Evolutionary conservation across 2,888 invertebrate genomes (phyloP), one percentile per base, ranked within the genome.

Genomic region (Leucophenga maculata): DNA sequence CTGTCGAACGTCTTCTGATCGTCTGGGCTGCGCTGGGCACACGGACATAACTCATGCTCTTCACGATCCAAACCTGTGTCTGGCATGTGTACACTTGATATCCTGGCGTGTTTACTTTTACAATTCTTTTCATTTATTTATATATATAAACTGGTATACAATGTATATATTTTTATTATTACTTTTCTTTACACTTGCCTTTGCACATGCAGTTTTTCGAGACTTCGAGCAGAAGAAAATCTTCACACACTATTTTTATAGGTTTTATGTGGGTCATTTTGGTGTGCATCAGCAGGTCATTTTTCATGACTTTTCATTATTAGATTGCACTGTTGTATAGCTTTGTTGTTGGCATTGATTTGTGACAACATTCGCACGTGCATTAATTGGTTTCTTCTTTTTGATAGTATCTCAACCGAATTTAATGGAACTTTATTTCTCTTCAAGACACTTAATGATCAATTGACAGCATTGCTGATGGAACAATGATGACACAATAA

Each of bases 71-170:
- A 69, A 70, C 74, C 72, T 74, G 74, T 72, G 67, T 67, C 62
- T 70, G 69, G 67, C 79, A 70, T 78, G 75, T 80, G 82, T 79
- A 81, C 83, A 81, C 82, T 83, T 83, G 83, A 81, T 81, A 83
- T 81, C 81, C 81, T 81, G 82, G 79, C 75, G 82, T 83, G 82
- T 83, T 81, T 83, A 78, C 80, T 79, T 78, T 81, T 69, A 69
- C 74, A 79, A 74, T 76, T 79, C 79, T 81, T 79, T 80, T 79
- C 78, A 26, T 46, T 64, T 64, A 16, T 48, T 39, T 60, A 39
- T 11, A 39, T 60, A 31, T 39, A 39, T 60, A 32, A 14, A 14
- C 9, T 60, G 39, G 16, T 39, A 39, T 18, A 39, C 39, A 39
- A 11, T 39, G 55, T 76, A 72, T 72, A 72, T 78, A 73, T 80